These are phyloP conservation scores for Trachymyrmex septentrionalis DNA, from an alignment of 1,140 invertebrate genomes.

Conservation along the genomic window DNA sequence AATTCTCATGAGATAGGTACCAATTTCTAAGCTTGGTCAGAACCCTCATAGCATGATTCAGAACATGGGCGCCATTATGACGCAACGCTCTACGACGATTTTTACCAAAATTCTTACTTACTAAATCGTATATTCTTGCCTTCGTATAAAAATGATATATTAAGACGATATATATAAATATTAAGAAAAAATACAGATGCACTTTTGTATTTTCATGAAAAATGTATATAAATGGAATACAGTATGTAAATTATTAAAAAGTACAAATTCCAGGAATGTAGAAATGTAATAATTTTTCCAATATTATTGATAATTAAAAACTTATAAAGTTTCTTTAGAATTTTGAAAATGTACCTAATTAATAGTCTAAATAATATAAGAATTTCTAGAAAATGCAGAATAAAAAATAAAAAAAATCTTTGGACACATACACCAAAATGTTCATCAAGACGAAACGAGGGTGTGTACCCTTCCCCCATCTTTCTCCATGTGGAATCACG, in stretches of 20 bases:
- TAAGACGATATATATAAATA: neutral
- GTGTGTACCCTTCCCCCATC: neutral
- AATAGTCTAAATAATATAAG: neutral
- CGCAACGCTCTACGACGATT: neutral
- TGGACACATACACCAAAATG: neutral
- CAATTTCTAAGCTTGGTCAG: conserved; percentile 59
- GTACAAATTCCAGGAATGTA: conserved; percentile 22
- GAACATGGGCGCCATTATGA: conserved; percentile 53
- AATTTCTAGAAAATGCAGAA: neutral
- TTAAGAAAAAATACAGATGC: neutral
- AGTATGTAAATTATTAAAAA: neutral
- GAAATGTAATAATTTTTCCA: neutral
- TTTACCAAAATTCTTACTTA: conserved; percentile 7
- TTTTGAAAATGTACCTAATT: neutral
- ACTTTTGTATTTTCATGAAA: neutral
- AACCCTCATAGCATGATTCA: conserved; percentile 64
- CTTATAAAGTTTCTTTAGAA: neutral
- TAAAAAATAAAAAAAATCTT: conserved; percentile 11
- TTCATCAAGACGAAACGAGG: conserved; percentile 20
- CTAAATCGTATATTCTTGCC: neutral
- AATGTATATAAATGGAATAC: neutral
- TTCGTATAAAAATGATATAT: neutral
- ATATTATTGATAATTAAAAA: neutral
- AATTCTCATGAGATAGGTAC: conserved; percentile 61
- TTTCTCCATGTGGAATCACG: conserved; percentile 29